Percentiles rank a stretch among this genome's conserved stretches.
phyloP scores from a whole-genome alignment of 2,113 vertebrate species.

The Pipa parva region DNA sequence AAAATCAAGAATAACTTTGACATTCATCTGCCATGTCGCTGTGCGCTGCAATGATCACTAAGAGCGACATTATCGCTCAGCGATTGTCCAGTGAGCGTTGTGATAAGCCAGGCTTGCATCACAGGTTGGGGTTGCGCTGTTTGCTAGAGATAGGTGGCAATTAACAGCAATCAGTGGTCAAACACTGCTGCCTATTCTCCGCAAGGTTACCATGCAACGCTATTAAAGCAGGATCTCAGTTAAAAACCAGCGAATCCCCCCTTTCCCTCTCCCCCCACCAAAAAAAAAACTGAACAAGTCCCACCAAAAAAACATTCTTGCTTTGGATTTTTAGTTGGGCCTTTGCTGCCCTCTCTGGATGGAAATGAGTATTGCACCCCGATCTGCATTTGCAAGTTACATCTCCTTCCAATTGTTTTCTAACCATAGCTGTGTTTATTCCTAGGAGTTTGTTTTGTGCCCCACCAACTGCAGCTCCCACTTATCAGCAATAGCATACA shows the following conservation, averaged over 20 bases:
- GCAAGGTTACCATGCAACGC: slow-evolving; percentile 15
- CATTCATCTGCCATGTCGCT: no score
- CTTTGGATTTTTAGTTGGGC: slow-evolving; percentile 69
- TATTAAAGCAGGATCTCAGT: not conserved
- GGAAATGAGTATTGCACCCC: slow-evolving; percentile 37
- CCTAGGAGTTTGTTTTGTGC: no score
- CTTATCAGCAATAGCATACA: no score
- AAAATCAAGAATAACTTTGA: no score
- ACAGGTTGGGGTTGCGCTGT: slow-evolving; percentile 4
- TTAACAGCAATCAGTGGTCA: slow-evolving; percentile 35
- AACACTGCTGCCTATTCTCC: slow-evolving; percentile 18
- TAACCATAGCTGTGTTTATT: no score
- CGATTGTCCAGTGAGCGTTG: no score
- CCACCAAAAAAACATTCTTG: not conserved
- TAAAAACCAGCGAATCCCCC: not conserved
- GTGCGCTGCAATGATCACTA: no score
- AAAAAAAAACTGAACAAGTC: not conserved
- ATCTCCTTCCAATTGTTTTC: not conserved
- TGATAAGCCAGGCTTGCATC: not conserved
- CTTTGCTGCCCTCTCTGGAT: slow-evolving; percentile 77
- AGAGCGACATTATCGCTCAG: no score
- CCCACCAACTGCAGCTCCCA: no score
- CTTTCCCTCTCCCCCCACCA: not conserved
- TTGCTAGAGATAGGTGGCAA: slow-evolving; percentile 19
- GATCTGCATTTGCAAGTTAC: not conserved